Conservation (phyloP, 2,113 vertebrate genomes). For the Hemichromis elongatus region DNA sequence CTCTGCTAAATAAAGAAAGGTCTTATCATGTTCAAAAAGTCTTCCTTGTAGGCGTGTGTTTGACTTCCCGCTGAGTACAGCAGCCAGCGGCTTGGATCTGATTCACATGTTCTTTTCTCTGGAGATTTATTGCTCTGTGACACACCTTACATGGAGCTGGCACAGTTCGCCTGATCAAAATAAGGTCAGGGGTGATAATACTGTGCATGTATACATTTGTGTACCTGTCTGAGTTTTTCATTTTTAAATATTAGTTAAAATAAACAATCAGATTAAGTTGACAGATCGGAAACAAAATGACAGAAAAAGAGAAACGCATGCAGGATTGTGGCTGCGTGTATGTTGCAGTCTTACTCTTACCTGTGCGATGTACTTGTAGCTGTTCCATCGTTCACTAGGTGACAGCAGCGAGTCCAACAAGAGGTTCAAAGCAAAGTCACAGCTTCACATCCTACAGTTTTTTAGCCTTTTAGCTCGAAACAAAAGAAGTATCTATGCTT, state of each 20-base stretch:
- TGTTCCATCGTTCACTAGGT: slow-evolving; percentile 42
- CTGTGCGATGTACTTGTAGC: not conserved
- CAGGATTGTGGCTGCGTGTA: not conserved
- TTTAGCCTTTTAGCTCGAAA: not conserved
- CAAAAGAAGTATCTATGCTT: slow-evolving; percentile 18
- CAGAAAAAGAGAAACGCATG: not conserved
- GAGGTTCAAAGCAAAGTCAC: not conserved
- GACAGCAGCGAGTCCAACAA: slow-evolving; percentile 59
- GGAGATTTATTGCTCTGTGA: slow-evolving; percentile 45
- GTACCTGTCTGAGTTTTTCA: not conserved
- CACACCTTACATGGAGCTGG: slow-evolving; percentile 50
- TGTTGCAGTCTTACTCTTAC: not conserved
- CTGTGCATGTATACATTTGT: not conserved
- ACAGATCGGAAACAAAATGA: not conserved
- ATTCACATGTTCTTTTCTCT: slow-evolving; percentile 39
- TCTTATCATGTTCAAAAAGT: slow-evolving; percentile 35
- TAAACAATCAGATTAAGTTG: not conserved
- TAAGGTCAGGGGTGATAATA: slow-evolving; percentile 35
- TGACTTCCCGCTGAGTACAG: slow-evolving; percentile 25
- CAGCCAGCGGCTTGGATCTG: slow-evolving; percentile 16
- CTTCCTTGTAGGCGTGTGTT: slow-evolving; percentile 48
- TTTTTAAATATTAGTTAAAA: not conserved
- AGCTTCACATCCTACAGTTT: not conserved
- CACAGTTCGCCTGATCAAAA: slow-evolving; percentile 50
- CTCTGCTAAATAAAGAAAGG: slow-evolving; percentile 18